Evolutionary conservation across 2,797 vertebrate species (phyloP).

Genomic region (Glyptemys insculpta): DNA sequence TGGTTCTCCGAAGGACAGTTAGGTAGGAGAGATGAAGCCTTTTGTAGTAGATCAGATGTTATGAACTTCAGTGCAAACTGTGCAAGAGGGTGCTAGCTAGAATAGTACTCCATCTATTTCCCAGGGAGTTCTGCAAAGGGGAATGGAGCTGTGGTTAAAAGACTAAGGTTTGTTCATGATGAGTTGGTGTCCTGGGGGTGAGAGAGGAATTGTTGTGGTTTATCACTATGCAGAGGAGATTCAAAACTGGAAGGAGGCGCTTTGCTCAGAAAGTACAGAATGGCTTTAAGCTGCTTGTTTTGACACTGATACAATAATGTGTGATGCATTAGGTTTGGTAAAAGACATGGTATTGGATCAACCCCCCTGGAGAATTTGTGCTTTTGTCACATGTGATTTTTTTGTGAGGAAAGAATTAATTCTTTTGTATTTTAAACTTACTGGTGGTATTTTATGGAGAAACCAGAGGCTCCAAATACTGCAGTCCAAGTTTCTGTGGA

Average conservation of each 20-base stretch:
- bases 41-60: rapidly evolving
- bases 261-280: constrained; percentile 32
- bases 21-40: background rate
- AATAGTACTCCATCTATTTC: background rate
- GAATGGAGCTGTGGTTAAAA: background rate
- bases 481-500: background rate
- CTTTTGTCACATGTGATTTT: constrained; percentile 46
- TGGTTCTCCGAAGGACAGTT: background rate
- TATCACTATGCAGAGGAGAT: background rate
- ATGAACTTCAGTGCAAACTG: background rate
- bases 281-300: constrained; percentile 20
- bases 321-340: constrained; percentile 44
- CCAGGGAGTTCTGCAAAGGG: rapidly evolving
- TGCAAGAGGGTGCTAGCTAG: background rate
- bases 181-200: background rate
- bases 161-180: background rate
- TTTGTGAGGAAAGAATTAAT: background rate
- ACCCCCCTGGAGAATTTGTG: constrained; percentile 44
- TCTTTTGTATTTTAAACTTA: background rate
- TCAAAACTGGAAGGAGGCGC: background rate
- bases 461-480: rapidly evolving
- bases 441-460: background rate
- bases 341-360: constrained; percentile 37
- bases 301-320: constrained; percentile 27
- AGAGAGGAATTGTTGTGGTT: background rate